Conservation (phyloP, 2,797 vertebrate species). For the Periparus ater region DNA sequence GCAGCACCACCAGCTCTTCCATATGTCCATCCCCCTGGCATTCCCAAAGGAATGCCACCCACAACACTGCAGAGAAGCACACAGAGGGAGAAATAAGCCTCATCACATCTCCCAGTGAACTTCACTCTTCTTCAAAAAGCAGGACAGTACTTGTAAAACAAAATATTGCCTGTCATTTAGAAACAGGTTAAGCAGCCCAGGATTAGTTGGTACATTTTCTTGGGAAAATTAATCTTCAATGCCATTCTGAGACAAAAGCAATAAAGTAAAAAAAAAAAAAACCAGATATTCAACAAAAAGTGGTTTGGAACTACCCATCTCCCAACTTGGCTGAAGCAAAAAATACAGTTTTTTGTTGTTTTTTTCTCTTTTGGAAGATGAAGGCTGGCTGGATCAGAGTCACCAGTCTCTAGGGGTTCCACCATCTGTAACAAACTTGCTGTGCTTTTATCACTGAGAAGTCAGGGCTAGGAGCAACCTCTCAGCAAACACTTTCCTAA, state of each 20-base stretch:
- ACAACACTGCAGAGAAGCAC: not conserved
- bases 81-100: not conserved
- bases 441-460: slow-evolving; percentile 11
- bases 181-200: not conserved
- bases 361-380: not conserved
- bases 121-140: not conserved
- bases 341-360: not conserved
- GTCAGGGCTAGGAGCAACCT: slow-evolving; percentile 31
- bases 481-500: not conserved
- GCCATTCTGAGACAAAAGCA: not conserved
- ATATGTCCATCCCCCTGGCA: accelerated
- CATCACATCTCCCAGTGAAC: not conserved
- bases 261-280: not conserved
- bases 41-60: not conserved
- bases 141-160: not conserved
- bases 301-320: not conserved
- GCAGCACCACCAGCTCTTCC: not conserved
- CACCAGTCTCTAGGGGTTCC: not conserved
- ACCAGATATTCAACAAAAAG: not conserved
- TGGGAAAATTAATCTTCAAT: not conserved
- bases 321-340: slow-evolving; percentile 17
- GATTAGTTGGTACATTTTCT: not conserved
- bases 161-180: not conserved
- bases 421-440: slow-evolving; percentile 1
- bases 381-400: slow-evolving; percentile 21